phyloP scores from a whole-genome alignment of 2,113 vertebrate species.

The Hydropotes inermis region DNA sequence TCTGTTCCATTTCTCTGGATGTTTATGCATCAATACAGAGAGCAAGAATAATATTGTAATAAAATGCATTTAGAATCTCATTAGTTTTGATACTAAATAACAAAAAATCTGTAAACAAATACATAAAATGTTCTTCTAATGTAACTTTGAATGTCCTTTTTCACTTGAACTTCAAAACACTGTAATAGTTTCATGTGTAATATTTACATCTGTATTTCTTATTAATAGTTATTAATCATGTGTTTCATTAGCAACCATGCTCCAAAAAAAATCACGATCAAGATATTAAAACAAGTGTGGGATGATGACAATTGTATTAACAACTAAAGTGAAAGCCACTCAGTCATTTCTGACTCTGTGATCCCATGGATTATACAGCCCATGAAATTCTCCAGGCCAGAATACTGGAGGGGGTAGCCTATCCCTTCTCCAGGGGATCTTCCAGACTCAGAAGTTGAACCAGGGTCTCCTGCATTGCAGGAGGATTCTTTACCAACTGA shows the following conservation, averaged over 20 bases:
- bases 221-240: slow-evolving; percentile 2
- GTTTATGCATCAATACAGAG: neutral
- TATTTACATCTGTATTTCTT: neutral
- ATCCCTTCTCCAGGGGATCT: neutral
- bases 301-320: neutral
- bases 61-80: neutral
- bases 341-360: neutral
- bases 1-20: neutral
- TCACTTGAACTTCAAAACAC: neutral
- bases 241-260: slow-evolving; percentile 13
- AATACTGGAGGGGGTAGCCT: neutral
- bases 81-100: neutral
- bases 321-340: neutral
- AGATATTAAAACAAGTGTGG: slow-evolving; percentile 8
- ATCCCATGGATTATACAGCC: neutral
- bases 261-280: neutral
- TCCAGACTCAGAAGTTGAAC: neutral
- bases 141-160: neutral
- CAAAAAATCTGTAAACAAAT: neutral
- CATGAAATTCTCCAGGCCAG: neutral
- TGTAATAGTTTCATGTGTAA: neutral
- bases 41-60: neutral
- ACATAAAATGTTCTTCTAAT: neutral
- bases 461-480: neutral
- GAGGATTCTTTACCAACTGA: accelerated